phyloP scores from a whole-genome alignment of 2,113 vertebrate species.

The Halichoeres trimaculatus region DNA sequence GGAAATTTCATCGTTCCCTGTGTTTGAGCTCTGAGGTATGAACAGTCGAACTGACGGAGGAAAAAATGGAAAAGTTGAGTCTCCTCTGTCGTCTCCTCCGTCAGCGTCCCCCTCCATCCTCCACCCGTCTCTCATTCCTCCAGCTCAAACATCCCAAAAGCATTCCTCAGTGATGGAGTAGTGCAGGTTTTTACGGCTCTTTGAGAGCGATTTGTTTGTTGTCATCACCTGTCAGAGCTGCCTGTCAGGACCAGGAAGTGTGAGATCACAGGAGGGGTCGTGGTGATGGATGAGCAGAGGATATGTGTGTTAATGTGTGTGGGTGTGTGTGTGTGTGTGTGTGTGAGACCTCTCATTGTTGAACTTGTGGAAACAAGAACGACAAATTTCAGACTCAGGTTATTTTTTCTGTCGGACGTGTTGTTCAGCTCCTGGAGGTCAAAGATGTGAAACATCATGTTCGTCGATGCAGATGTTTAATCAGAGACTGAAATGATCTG shows the following conservation, averaged over 20 bases:
- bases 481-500: too few species aligned
- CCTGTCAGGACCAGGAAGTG: slow-evolving; percentile 62
- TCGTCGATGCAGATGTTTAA: too few species aligned
- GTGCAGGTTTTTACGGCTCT: neutral
- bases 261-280: slow-evolving; percentile 27
- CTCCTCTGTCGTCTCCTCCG: slow-evolving; percentile 5
- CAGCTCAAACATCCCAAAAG: slow-evolving; percentile 6
- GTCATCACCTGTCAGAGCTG: slow-evolving; percentile 43
- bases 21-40: neutral
- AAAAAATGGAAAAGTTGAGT: neutral
- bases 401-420: neutral
- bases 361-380: slow-evolving; percentile 12
- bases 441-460: too few species aligned
- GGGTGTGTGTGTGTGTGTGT: neutral
- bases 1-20: neutral
- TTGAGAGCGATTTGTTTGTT: slow-evolving; percentile 20
- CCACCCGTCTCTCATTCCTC: slow-evolving; percentile 7
- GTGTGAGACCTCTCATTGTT: neutral
- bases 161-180: slow-evolving; percentile 37
- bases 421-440: neutral
- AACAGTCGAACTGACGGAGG: neutral
- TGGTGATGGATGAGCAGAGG: slow-evolving; percentile 32
- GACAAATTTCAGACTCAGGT: neutral
- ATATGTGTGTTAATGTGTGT: slow-evolving; percentile 3
- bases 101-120: slow-evolving; percentile 4